Base-by-base conservation (phyloP, 2,888 invertebrate genomes). In the Ophion ellenae region DNA sequence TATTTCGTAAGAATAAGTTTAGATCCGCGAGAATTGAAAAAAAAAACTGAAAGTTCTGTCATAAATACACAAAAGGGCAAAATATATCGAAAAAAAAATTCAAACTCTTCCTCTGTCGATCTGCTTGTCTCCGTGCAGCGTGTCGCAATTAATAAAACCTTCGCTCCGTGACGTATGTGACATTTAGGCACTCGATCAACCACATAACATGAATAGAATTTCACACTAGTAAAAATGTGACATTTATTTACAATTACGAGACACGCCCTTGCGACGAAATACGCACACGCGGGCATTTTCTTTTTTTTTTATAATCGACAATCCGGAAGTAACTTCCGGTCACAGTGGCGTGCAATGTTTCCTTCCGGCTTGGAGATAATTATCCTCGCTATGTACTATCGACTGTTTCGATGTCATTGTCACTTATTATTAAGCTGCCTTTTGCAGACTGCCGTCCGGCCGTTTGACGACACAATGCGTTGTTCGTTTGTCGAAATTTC, bases 301-400 rank as follows among this genome's bases (percentile, higher is more conserved):
- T 64, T 71, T 71, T 40, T 74, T 66, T 74, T 84, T 83, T 82
- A 71, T 77, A 36, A 61, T 81, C 85, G 71, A 61, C 88, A 88
- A 90, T 88, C 80, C 90, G 91, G 91, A 91, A 91, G 91, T 88
- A 81, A 87, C 90, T 90, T 92, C 91, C 92, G 90, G 90, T 82
- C 76, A 77, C 17, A 20, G 59, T 63, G 61, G 47, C 79, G 89
- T 87, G 87, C 86, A 88, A 89, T 85, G 86, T 86, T 91, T 90
- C 90, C 90, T 91, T 91, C 91, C 91, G 91, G 88, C 79, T 86
- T 73, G 83, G 77, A 89, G 89, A 88, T 40, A 40, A 89, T 89
- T 89, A 88, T 89, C 84, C 36, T 67, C 69, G 36, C 47, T 76
- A 59, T 40, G 20, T 24, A n/a, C 45, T 61, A 36, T 75, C 63